These are phyloP conservation scores for Microplitis deprimator DNA, from an alignment of 2,888 invertebrate genomes.

Conservation along the genomic window DNA sequence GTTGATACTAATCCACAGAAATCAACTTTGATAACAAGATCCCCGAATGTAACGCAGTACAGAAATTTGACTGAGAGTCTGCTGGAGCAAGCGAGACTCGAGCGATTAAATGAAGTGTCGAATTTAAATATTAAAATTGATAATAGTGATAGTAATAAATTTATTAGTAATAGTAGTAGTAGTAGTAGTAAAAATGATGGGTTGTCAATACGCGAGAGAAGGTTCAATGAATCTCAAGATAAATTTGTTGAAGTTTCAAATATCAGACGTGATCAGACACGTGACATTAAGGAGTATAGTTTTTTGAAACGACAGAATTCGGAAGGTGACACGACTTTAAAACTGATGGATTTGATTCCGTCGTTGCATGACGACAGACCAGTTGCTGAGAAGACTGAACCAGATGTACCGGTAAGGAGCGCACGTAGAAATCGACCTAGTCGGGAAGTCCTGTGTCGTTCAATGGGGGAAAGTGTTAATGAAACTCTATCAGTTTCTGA, in stretches of 20 bases:
- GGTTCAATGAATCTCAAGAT: constrained; percentile 59
- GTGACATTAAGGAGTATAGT: constrained; percentile 58
- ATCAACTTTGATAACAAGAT: constrained; percentile 60
- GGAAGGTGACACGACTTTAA: constrained; percentile 61
- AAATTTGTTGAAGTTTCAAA: constrained; percentile 56
- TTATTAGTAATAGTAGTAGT: constrained; percentile 58
- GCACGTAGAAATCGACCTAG: constrained; percentile 66
- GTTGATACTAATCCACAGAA: constrained; percentile 63
- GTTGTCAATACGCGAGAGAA: constrained; percentile 57
- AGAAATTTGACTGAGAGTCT: constrained; percentile 62
- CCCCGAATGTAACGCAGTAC: constrained; percentile 64
- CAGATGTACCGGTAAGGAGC: constrained; percentile 68
- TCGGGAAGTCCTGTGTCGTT: constrained; percentile 68
- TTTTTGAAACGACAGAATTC: constrained; percentile 66
- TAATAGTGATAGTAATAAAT: constrained; percentile 55
- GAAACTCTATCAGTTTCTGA: constrained; percentile 56
- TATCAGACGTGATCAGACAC: constrained; percentile 50
- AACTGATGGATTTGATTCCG: constrained; percentile 52
- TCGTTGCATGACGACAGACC: constrained; percentile 32
- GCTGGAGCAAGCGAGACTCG: constrained; percentile 61
- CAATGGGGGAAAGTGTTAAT: constrained; percentile 68
- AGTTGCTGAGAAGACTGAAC: constrained; percentile 62
- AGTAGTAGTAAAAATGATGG: constrained; percentile 56
- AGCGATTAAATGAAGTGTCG: constrained; percentile 63
- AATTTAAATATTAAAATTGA: constrained; percentile 65